A percentile compares a stretch with the other conserved stretches of the same genome.
phyloP scores from a whole-genome alignment of 2,113 vertebrate genomes.

The Suncus etruscus region DNA sequence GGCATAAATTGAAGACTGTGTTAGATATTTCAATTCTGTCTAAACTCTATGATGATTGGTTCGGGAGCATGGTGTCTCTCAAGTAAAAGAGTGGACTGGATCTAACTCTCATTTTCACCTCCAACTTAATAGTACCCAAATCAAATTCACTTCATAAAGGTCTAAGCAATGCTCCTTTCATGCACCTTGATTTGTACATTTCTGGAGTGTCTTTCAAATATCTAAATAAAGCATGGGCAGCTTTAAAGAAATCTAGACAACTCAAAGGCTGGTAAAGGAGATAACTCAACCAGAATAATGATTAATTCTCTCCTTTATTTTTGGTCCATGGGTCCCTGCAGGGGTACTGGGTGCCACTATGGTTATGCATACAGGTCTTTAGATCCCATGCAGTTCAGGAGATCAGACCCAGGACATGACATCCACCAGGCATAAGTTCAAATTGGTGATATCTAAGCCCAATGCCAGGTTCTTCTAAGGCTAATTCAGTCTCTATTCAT shows the following conservation, averaged over 20 bases:
- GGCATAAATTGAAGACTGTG: conserved; percentile 7
- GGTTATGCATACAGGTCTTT: too few species aligned
- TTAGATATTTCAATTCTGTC: not conserved
- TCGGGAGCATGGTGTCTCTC: not conserved
- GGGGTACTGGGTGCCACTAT: too few species aligned
- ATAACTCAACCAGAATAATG: not conserved
- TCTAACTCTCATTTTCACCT: not conserved
- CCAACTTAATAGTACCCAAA: not conserved
- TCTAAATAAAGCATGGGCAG: conserved; percentile 15
- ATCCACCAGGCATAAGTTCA: too few species aligned
- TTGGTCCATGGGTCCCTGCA: not conserved
- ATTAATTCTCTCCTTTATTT: not conserved
- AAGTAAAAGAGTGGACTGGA: not conserved
- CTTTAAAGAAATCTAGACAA: conserved; percentile 4
- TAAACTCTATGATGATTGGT: not conserved
- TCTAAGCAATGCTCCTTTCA: not conserved
- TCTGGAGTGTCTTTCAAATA: conserved; percentile 12
- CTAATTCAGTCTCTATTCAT: not conserved
- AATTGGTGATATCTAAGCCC: too few species aligned
- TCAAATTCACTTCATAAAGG: not conserved
- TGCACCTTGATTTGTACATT: not conserved
- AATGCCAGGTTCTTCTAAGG: not conserved
- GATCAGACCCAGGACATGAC: too few species aligned
- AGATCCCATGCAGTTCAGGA: too few species aligned
- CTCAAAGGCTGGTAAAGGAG: conserved; percentile 17